Conservation (phyloP, 2,888 invertebrate species). For the Heliothis peltigera region DNA sequence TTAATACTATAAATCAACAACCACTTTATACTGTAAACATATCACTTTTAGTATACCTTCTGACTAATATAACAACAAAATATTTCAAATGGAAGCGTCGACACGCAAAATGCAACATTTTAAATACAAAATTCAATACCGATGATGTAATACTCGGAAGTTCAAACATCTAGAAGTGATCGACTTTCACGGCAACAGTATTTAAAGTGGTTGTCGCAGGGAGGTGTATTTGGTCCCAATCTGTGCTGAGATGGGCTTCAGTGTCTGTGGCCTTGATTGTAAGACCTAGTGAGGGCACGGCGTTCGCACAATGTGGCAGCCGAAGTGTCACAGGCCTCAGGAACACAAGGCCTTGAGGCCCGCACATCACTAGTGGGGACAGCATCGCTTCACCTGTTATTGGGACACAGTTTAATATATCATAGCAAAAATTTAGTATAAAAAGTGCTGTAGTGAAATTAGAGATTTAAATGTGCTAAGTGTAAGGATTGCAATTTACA, state of each 20-base stretch:
- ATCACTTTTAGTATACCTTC: slow-evolving; percentile 13
- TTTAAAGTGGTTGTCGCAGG: slow-evolving; percentile 95
- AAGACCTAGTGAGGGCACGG: slow-evolving; percentile 93
- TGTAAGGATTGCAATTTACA: slow-evolving; percentile 10
- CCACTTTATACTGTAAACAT: slow-evolving; percentile 28
- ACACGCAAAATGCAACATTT: slow-evolving; percentile 46
- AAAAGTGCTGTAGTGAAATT: slow-evolving; percentile 6
- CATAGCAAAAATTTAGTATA: neutral
- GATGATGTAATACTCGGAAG: neutral
- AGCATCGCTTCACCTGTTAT: slow-evolving; percentile 96
- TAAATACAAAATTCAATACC: slow-evolving; percentile 18
- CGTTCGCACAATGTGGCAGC: slow-evolving; percentile 96
- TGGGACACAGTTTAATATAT: slow-evolving; percentile 43
- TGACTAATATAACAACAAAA: slow-evolving; percentile 1
- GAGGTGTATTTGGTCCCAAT: slow-evolving; percentile 95
- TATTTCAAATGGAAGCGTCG: slow-evolving; percentile 24
- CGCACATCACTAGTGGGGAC: slow-evolving; percentile 98
- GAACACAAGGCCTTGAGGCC: slow-evolving; percentile 97
- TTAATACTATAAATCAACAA: slow-evolving; percentile 52
- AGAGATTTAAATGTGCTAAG: slow-evolving; percentile 40
- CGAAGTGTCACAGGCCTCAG: slow-evolving; percentile 96
- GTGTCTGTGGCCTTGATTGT: slow-evolving; percentile 95
- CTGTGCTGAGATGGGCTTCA: slow-evolving; percentile 95
- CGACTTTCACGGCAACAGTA: slow-evolving; percentile 97
- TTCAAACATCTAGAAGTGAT: slow-evolving; percentile 92